Base-by-base conservation (phyloP, 2,113 vertebrate genomes). In the Noturus placidus region DNA sequence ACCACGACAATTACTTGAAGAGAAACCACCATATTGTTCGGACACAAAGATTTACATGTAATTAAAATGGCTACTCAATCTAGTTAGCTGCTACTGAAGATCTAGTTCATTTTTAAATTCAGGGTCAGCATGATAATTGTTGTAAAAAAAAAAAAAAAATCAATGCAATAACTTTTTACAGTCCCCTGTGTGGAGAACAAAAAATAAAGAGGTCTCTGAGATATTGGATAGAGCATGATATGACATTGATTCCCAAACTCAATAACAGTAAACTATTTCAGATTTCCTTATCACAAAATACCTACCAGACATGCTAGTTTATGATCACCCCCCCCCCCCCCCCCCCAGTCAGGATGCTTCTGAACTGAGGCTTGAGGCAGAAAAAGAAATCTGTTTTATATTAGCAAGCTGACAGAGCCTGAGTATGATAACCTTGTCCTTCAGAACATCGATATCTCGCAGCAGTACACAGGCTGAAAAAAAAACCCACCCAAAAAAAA, bases 391-490 rank as follows among this genome's bases (percentile, higher is more conserved):
- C 46, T 54, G 61, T n/a, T 54, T 54, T 30, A 69, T 52, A 70
- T 84, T 19, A 13, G 82, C 20, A 50, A 83, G 59, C 82, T 67
- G 82, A 83, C 82, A 83, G 61, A 67, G 25, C 10, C 61, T 52
- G 83, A 87, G 88, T 69, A 15, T 7, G 56, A 84, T 84, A 84
- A 54, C 82, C n/a, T 83, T 50, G 42, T 83, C 82, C 82, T 69
- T 84, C 82, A 69, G 42, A 84, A 54, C 65, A 84, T 70, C 27
- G 8, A 84, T 84, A 83, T 83, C 82, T 67, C 2, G 3, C 27
- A 50, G 61, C 25, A 22, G 25, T 65, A n/a, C 42, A 7, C 77
- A 70, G 11, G 87, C 80, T 92, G 67, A 94, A 91, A 88, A 52
- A 83, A 91, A 91, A 89, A 54, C n/a, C n/a, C n/a, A n/a, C n/a